Evolutionary conservation across 2,113 vertebrate genomes (phyloP).

Genomic region (Mesembrinibis cayennensis): DNA sequence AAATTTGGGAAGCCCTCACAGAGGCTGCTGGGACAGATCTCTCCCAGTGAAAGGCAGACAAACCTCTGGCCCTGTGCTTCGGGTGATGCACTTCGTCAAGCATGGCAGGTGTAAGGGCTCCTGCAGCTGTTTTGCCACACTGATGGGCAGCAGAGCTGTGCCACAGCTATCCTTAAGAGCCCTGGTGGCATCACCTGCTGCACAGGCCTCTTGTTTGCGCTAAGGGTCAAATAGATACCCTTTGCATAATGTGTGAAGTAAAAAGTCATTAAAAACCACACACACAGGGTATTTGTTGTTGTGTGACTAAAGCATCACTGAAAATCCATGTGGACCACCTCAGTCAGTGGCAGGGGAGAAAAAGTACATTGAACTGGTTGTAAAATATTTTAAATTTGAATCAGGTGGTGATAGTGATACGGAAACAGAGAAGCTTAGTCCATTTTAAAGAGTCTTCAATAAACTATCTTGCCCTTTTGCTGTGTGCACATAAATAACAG

Average conservation of each 20-base stretch:
- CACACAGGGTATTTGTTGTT: background rate
- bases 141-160: background rate
- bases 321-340: background rate
- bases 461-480: background rate
- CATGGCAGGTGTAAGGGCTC: background rate
- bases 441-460: background rate
- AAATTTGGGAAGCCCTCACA: background rate
- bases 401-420: background rate
- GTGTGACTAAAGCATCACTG: background rate
- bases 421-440: background rate
- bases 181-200: background rate
- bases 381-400: background rate
- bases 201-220: background rate
- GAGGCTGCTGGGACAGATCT: accelerated
- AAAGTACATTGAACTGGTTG: background rate
- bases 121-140: background rate
- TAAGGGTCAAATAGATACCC: background rate
- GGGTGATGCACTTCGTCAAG: background rate
- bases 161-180: background rate
- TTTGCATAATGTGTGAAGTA: background rate
- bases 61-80: background rate
- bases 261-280: background rate
- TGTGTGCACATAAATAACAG: background rate
- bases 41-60: background rate
- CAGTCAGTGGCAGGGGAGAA: background rate